These are phyloP conservation scores for Andricus grossulariae DNA, from an alignment of 1,140 invertebrate genomes.

Conservation along the genomic window DNA sequence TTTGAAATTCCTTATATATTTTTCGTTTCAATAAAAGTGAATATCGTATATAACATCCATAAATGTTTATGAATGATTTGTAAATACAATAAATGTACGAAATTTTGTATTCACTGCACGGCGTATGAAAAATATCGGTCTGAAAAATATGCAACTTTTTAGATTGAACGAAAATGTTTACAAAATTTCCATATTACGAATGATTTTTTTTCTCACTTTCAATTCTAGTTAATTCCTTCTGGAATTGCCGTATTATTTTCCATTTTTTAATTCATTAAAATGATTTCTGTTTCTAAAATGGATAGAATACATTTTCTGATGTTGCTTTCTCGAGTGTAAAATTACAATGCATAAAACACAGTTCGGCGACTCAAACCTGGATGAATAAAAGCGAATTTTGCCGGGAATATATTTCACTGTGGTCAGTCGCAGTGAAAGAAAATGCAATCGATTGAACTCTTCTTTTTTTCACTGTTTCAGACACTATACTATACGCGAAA, in stretches of 20 bases:
- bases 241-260: no score
- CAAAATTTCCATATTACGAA: no score
- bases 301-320: background rate
- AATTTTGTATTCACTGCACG: constrained; percentile 8
- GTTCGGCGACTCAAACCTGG: background rate
- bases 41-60: background rate
- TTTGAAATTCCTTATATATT: background rate
- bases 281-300: constrained; percentile 7
- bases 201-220: no score
- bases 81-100: background rate
- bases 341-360: constrained; percentile 22
- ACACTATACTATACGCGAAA: background rate
- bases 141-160: background rate
- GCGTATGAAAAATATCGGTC: background rate
- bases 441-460: constrained; percentile 21
- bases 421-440: constrained; percentile 26
- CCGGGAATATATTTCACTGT: constrained; percentile 23
- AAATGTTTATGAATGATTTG: constrained; percentile 26
- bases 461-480: constrained; percentile 7
- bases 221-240: no score
- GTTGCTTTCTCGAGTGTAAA: constrained; percentile 3
- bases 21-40: background rate
- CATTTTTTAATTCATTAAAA: background rate
- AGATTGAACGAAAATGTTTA: no score
- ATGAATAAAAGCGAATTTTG: constrained; percentile 17